Evolutionary conservation across 2,888 invertebrate species (phyloP).

Genomic region (Silvanus unidentatus): DNA sequence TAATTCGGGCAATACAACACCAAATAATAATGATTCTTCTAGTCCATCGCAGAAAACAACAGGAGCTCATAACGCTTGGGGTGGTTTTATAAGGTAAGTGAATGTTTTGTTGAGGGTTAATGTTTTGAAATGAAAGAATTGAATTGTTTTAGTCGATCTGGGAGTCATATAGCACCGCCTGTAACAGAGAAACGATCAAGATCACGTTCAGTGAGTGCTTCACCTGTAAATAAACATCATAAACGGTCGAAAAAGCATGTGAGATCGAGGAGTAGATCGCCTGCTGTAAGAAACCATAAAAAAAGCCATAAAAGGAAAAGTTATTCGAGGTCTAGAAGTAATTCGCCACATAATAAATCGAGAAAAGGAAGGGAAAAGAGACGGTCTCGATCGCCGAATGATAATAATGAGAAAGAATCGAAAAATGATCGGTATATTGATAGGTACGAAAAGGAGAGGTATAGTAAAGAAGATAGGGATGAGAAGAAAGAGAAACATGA

Average conservation of each 20-base stretch:
- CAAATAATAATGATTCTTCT: conserved; percentile 40
- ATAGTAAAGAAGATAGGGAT: conserved; percentile 25
- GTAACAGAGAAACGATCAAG: conserved; percentile 40
- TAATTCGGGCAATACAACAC: conserved; percentile 47
- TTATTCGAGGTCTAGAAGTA: conserved; percentile 43
- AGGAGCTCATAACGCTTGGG: conserved; percentile 61
- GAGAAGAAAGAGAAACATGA: conserved; percentile 34
- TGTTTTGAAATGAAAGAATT: no score
- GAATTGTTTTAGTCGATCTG: conserved; percentile 37
- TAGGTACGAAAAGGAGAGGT: conserved; percentile 30
- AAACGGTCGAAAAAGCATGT: conserved; percentile 40
- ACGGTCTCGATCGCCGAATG: conserved; percentile 43
- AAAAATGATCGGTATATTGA: conserved; percentile 43
- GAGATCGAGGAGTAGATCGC: conserved; percentile 37
- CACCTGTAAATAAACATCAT: conserved; percentile 38
- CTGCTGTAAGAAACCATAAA: conserved; percentile 37
- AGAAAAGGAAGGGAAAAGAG: conserved; percentile 44
- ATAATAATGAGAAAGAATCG: conserved; percentile 39
- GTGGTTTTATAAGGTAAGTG: conserved; percentile 57
- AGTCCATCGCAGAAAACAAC: conserved; percentile 52
- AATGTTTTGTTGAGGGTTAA: no score
- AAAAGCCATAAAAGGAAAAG: conserved; percentile 42
- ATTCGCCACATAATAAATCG: conserved; percentile 39
- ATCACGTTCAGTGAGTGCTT: conserved; percentile 39
- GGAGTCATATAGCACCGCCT: conserved; percentile 43